A percentile compares a stretch with the other conserved stretches of the same genome.
Evolutionary conservation across 2,888 invertebrate species (phyloP).

Genomic region (Eledone cirrhosa): DNA sequence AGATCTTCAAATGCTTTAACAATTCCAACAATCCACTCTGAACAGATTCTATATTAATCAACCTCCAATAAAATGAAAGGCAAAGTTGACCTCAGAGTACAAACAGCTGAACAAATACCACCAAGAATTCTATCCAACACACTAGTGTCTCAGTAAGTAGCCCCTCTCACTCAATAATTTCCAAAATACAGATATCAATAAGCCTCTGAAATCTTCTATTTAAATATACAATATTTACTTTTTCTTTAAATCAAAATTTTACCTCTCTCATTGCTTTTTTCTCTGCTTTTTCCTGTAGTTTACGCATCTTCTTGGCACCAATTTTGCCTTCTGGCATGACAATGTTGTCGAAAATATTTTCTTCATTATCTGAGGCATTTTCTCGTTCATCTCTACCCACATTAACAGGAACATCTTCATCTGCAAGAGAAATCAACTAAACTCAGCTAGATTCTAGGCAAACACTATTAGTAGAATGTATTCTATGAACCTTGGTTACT

Average conservation of each 20-base stretch:
- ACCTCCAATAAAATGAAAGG: no score
- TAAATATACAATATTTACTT: neutral
- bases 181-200: conserved; percentile 23
- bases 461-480: neutral
- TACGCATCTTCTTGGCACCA: conserved; percentile 93
- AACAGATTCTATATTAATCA: no score
- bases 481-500: neutral
- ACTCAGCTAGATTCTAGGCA: neutral
- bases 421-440: neutral
- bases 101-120: no score
- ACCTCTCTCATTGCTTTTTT: conserved; percentile 79
- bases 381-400: conserved; percentile 42
- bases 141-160: no score
- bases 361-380: conserved; percentile 6
- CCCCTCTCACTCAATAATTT: conserved; percentile 44
- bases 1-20: no score
- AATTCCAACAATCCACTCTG: no score
- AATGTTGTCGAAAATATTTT: conserved; percentile 41
- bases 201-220: neutral
- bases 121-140: no score
- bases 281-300: conserved; percentile 93
- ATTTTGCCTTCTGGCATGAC: conserved; percentile 76
- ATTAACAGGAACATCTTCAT: neutral
- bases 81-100: no score
- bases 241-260: neutral